Percentiles rank a stretch among this genome's conserved stretches.
Conservation (phyloP, 1,140 invertebrate species). For the Scaptomyza pallida region DNA sequence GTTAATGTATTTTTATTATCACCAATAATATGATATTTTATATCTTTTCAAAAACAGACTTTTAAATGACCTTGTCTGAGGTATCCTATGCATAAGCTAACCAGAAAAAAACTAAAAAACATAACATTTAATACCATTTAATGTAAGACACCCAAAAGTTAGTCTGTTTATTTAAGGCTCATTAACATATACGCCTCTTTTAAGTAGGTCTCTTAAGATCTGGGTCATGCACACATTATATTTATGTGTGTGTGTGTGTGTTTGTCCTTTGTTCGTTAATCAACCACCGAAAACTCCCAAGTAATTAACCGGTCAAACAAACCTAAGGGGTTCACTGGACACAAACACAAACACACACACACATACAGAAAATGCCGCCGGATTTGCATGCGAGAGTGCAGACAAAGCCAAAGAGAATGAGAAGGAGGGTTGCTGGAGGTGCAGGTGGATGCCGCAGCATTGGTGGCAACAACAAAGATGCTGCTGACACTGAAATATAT, state of each 20-base stretch:
- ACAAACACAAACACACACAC: not conserved
- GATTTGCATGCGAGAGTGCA: constrained; percentile 33
- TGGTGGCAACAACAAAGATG: constrained; percentile 60
- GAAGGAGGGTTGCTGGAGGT: not conserved
- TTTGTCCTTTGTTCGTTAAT: not conserved
- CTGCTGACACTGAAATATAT: constrained; percentile 74
- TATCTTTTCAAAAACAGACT: no score
- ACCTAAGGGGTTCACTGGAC: not conserved
- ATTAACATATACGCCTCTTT: not conserved
- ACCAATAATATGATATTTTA: no score
- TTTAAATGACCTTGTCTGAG: no score
- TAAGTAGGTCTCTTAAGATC: not conserved
- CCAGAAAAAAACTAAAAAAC: no score
- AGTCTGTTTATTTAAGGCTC: not conserved
- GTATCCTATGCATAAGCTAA: no score
- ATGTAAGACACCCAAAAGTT: no score
- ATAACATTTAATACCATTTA: no score
- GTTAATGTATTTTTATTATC: no score
- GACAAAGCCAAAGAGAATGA: not conserved
- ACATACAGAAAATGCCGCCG: constrained; percentile 1
- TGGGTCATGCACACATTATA: constrained; percentile 6
- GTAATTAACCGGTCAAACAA: constrained; percentile 5
- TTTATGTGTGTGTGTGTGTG: not conserved
- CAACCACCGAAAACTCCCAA: constrained; percentile 10
- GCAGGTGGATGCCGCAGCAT: constrained; percentile 1